Base-by-base conservation (phyloP, 2,113 vertebrate genomes). In the Cheirogaleus medius region DNA sequence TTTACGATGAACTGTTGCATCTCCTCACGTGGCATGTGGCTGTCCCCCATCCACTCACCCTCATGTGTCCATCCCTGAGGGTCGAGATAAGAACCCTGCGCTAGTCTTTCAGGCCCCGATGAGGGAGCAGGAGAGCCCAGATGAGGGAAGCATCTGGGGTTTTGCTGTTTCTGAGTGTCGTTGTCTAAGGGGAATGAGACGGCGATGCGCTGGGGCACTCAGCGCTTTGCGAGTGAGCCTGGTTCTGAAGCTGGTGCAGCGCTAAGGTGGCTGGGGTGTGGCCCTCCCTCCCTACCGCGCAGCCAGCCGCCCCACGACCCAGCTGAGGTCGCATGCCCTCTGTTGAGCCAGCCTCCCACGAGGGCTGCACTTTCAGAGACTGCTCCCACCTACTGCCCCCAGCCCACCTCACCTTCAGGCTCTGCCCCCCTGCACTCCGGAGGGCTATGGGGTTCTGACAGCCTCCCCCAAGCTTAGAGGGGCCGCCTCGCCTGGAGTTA, bases 201-300 rank as follows among this genome's bases (percentile, higher is more conserved):
- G 8, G 29, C 18, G 64, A 34, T 34, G 32, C 3, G 2, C 42
- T 1, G 8, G 8, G 2, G 34, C 39, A 5, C 3, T 17, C 25
- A 2, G 42, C 5, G 37, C 58, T 90, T 34, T 58, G 69, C 13
- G 13, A 5, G 7, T 1, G 32, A 29, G 11, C 54, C 68, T 27
- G 5, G 0, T n/a, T 78, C 69, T 63, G 47, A 68, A 64, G 37
- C 21, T n/a, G 3, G 23, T 5, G 49, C 21, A 34, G 44, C 27
- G 71, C 37, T 54, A 6, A 4, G 49, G 1, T 29, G 54, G 6
- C 20, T 37, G 42, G n/a, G 68, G 47, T 8, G 0, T 52, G 23
- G 27, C 18, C 54, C 15, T 21, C 56, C 9, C 8, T 32, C 2
- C 47, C n/a, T 58, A 0, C 21, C 64, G 39, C 11, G 18, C 12